Evolutionary conservation across 2,888 invertebrate genomes (phyloP).

Genomic region (Pelosia muscerda): DNA sequence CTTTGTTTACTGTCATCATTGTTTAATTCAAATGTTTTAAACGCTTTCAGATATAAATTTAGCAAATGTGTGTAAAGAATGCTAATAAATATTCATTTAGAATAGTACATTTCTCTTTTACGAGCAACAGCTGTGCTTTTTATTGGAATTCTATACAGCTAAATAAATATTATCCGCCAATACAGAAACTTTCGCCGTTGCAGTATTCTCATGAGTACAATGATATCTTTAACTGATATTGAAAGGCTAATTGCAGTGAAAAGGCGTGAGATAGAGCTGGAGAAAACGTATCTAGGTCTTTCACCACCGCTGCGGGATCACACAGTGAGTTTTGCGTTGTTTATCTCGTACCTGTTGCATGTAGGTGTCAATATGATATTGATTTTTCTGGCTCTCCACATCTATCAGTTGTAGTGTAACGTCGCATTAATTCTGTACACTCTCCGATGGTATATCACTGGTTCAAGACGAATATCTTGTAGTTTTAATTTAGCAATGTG

Average conservation of each 20-base stretch:
- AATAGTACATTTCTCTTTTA: background rate
- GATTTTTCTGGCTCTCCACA: slow-evolving; percentile 53
- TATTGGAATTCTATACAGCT: background rate
- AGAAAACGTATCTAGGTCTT: slow-evolving; percentile 74
- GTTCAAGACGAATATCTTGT: slow-evolving; percentile 14
- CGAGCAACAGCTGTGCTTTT: background rate
- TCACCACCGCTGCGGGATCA: slow-evolving; percentile 38
- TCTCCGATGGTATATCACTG: slow-evolving; percentile 18
- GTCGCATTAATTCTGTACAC: slow-evolving; percentile 52
- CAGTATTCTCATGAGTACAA: slow-evolving; percentile 56
- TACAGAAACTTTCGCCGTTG: slow-evolving; percentile 56
- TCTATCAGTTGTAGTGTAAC: slow-evolving; percentile 42
- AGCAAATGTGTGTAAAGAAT: background rate
- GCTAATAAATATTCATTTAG: background rate
- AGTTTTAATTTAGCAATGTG: background rate
- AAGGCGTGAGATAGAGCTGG: slow-evolving; percentile 78
- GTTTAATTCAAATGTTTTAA: slow-evolving; percentile 36
- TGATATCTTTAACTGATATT: slow-evolving; percentile 75
- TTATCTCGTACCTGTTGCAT: slow-evolving; percentile 59
- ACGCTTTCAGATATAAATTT: slow-evolving; percentile 23
- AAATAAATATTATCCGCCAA: slow-evolving; percentile 54
- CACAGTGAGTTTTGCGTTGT: slow-evolving; percentile 36
- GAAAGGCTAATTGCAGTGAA: slow-evolving; percentile 80
- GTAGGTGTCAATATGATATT: slow-evolving; percentile 48
- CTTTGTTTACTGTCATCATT: slow-evolving; percentile 15